Base-by-base conservation (phyloP, 2,113 vertebrate genomes). In the Python bivittatus region DNA sequence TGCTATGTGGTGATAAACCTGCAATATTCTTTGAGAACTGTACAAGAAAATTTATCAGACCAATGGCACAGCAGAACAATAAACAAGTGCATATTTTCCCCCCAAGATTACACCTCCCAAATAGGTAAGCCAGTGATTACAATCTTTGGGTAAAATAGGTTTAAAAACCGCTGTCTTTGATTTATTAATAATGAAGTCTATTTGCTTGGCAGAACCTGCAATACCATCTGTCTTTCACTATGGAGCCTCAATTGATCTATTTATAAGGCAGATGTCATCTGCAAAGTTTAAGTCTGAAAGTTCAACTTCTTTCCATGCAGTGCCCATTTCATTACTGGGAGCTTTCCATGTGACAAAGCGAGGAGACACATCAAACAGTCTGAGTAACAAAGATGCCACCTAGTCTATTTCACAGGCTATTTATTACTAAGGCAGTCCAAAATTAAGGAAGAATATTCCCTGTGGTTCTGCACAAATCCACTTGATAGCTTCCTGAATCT, bases 141-240 rank as follows among this genome's bases (percentile, higher is more conserved):
- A 53, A 68, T 42, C 79, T n/a, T n/a, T 89, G 88, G 33, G 48
- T 89, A 54, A 54, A 92, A 61, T 42, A 92, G 58, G 88, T 42
- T 92, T 88, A 8, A 88, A 89, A 64, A 92, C 87, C 79, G 64
- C 87, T 85, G 57, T 27, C 83, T 92, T 92, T 92, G 91, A 92
- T 92, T 92, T 92, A 92, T 92, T 92, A 92, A 89, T 89, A 85
- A 92, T 89, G 91, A 92, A 88, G 79, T 92, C 88, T 89, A 89
- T 89, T 92, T 92, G 91, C 79, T 92, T 92, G 91, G 91, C 91
- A 89, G 57, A 85, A 83, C 79, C 48, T 84, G 58, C 44, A 85
- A 89, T n/a, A 89, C 91, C 91, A 92, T 92, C 91, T 92, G 91
- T 89, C 88, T 92, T 92, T 85, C 88, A 85, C 29, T 64, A 10